phyloP scores from a whole-genome alignment of 2,113 vertebrate species.

The Aspiorhynchus laticeps region DNA sequence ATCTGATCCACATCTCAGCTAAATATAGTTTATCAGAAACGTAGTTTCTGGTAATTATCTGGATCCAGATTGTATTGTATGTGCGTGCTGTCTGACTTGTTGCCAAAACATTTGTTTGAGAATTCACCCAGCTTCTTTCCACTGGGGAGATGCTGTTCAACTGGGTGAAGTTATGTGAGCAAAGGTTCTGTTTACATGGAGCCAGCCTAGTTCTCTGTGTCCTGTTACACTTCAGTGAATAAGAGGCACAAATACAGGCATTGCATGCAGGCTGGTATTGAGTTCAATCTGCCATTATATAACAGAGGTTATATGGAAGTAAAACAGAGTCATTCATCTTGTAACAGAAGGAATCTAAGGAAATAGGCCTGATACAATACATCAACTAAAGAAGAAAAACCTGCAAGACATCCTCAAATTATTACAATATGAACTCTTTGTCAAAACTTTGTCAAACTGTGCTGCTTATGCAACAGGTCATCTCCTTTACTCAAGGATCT shows the following conservation, averaged over 20 bases:
- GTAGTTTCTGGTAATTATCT: not conserved
- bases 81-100: not conserved
- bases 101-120: slow-evolving; percentile 4
- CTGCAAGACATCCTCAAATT: not conserved
- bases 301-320: slow-evolving; percentile 51
- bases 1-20: slow-evolving; percentile 1
- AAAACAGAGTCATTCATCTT: not conserved
- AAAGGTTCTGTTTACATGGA: slow-evolving; percentile 4
- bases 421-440: not conserved
- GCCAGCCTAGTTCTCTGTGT: slow-evolving; percentile 44
- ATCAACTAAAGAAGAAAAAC: not conserved
- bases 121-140: not conserved
- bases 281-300: slow-evolving; percentile 62
- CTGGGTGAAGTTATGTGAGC: not conserved
- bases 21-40: not conserved
- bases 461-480: not conserved
- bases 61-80: slow-evolving; percentile 4
- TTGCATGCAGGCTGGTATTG: slow-evolving; percentile 53
- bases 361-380: not conserved
- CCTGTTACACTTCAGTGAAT: slow-evolving; percentile 58
- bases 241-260: slow-evolving; percentile 59
- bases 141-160: not conserved
- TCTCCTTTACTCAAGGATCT: not conserved
- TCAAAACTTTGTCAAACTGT: not conserved
- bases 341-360: not conserved